Base-by-base conservation (phyloP, 1,140 invertebrate genomes). In the Heliconius eleuchia region DNA sequence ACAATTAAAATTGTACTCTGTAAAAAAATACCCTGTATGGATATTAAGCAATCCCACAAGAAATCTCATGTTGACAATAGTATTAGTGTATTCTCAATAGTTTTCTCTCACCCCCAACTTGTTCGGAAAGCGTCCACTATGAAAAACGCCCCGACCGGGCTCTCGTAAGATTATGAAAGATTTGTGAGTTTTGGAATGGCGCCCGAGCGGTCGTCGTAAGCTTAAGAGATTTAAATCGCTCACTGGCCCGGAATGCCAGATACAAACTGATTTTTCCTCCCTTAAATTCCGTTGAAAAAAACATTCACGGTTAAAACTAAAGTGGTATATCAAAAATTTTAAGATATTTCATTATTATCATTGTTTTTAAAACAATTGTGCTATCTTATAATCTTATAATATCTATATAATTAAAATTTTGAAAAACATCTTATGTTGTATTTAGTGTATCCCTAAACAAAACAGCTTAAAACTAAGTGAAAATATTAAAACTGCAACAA, bases 201-300 rank as follows among this genome's bases (percentile, higher is more conserved):
- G 86, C 87, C 87, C 86, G 91, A 86, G 86, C 87, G 86, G 87
- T 88, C 86, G 87, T 86, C 82, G 80, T 87, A 80, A 88, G 90
- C 91, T 91, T 92, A 93, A 94, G 92, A 94, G 91, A 91, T 94
- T 94, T 93, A 93, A 93, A 93, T 93, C 91, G 92, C 86, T 85
- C 90, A 87, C 86, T 91, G 87, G 90, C 86, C 91, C 84, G 91
- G 91, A 94, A 94, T 91, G 87, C 89, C 85, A 92, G 92, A 94
- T 92, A 93, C 91, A 93, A 92, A 91, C 88, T 91, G 88, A 93
- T 92, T 91, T 89, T 89, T 88, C n/a, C 30, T 71, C 23, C 57
- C 70, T 30, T 72, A 52, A 70, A 76, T 71, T 77, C 85, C 87
- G 82, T 70, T 50, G 3, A 11, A 50, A 73, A 79, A 66, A 30